Evolutionary conservation across 1,140 invertebrate genomes (phyloP).

Genomic region (Chlorops oryzae): DNA sequence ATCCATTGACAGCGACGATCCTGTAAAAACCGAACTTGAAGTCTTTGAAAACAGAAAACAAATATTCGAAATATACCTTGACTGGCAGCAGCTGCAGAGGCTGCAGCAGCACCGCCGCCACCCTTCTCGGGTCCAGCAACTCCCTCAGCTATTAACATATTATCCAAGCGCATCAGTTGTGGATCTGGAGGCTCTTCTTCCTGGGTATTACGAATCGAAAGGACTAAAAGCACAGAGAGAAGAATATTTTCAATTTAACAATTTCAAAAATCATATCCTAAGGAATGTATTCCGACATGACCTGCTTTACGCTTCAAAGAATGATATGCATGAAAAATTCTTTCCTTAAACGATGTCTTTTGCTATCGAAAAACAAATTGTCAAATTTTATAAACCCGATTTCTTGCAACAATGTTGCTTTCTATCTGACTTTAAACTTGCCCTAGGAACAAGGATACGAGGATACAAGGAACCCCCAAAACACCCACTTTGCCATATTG

Average conservation of each 20-base stretch:
- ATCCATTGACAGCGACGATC: conserved; percentile 39
- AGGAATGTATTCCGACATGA: too few species aligned
- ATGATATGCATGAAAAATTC: too few species aligned
- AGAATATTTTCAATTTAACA: conserved; percentile 1
- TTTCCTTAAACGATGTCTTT: too few species aligned
- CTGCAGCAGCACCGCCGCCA: conserved; percentile 84
- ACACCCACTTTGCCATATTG: too few species aligned
- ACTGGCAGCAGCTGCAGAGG: conserved; percentile 83
- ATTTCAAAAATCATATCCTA: not conserved
- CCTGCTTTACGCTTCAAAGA: too few species aligned
- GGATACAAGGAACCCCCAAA: too few species aligned
- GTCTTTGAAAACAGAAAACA: conserved; percentile 1
- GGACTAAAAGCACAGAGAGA: conserved; percentile 63
- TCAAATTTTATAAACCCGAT: too few species aligned
- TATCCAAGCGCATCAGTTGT: conserved; percentile 96
- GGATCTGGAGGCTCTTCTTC: conserved; percentile 99
- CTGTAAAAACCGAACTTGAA: too few species aligned
- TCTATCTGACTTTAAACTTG: too few species aligned
- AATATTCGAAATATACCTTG: conserved; percentile 52
- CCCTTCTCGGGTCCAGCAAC: conserved; percentile 97
- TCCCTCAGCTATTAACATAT: conserved; percentile 99
- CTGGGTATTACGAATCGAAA: conserved; percentile 92
- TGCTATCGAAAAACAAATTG: too few species aligned
- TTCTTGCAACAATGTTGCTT: too few species aligned
- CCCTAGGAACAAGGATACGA: too few species aligned